Evolutionary conservation across 1,140 invertebrate species (phyloP), one percentile per base, ranked within the genome.

Genomic region (Pseudobourletiella spinata): DNA sequence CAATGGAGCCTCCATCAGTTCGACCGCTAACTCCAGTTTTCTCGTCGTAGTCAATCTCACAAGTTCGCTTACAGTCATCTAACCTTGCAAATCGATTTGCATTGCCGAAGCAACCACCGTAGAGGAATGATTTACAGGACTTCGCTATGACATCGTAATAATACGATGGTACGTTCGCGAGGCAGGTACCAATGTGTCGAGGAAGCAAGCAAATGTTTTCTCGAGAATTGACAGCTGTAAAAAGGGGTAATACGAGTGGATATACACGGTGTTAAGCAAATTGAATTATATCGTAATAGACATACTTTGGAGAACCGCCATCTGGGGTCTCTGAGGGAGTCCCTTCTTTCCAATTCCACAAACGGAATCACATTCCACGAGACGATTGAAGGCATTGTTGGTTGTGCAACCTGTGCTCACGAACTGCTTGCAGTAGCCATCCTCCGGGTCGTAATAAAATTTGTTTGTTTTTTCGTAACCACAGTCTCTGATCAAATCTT

Each of bases 121-220:
- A 86, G 60, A 76, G 71, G 73, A 86, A 86, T 20, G 84, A 81
- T 29, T 86, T 76, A 73, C 92, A 96, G 73, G 82, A 84, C 54
- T 81, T 76, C 70, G 85, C 83, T 22, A 77, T 75, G 46, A 73
- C 70, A 71, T 86, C 82, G 75, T 80, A 86, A 74, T 80, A 82
- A 79, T 79, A 87, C 50, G 80, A 76, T 43, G 77, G 72, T 56
- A 78, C 74, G 55, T 78, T 76, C 46, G 74, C 77, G 43, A 74
- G 69, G 74, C 84, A 86, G 24, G 78, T 75, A 15, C 83, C 84
- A 30, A 73, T 67, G 58, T 80, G 78, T 66, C 74, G 76, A 26
- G 77, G 74, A 66, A 82, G 68, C 18, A 67, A 69, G 74, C 85
- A 87, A 55, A 80, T 75, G 55, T 81, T 77, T 2, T 57, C 29